These are phyloP conservation scores for Drosophila setosimentum DNA, from an alignment of 2,888 invertebrate species.

Conservation along the genomic window DNA sequence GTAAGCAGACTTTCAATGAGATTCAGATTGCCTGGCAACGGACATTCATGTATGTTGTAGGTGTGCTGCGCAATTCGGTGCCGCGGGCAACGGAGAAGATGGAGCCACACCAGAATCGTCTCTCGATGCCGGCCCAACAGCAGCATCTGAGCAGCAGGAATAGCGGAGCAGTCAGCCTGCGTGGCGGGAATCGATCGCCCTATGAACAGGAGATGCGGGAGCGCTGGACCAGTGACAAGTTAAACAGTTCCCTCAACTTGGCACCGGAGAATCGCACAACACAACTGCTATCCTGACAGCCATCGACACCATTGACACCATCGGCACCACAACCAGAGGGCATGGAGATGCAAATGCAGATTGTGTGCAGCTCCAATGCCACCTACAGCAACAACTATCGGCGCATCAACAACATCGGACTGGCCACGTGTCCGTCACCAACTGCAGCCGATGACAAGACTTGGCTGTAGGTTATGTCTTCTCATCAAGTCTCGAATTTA, in stretches of 20 bases:
- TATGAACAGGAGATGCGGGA: conserved; percentile 66
- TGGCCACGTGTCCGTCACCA: neutral
- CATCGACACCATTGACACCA: conserved; percentile 20
- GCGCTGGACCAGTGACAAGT: conserved; percentile 49
- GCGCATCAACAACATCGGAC: conserved; percentile 44
- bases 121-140: conserved; percentile 63
- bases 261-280: conserved; percentile 46
- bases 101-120: conserved; percentile 45
- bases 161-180: conserved; percentile 27
- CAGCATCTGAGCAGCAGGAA: conserved; percentile 43
- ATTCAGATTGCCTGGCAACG: conserved; percentile 6
- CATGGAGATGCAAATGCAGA: conserved; percentile 59
- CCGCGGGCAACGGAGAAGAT: conserved; percentile 35
- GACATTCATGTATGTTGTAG: conserved; percentile 39
- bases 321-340: conserved; percentile 35
- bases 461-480: conserved; percentile 72
- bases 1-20: conserved; percentile 61
- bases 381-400: conserved; percentile 67
- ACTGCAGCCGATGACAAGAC: conserved; percentile 72
- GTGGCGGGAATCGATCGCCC: conserved; percentile 38
- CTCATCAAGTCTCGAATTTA: conserved; percentile 47
- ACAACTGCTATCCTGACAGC: conserved; percentile 66
- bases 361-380: conserved; percentile 38
- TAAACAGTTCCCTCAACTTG: conserved; percentile 19
- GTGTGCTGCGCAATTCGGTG: conserved; percentile 76